A percentile compares a stretch with the other conserved stretches of the same genome.
Conservation (phyloP, 1,140 invertebrate species). For the Drosophila insularis region DNA sequence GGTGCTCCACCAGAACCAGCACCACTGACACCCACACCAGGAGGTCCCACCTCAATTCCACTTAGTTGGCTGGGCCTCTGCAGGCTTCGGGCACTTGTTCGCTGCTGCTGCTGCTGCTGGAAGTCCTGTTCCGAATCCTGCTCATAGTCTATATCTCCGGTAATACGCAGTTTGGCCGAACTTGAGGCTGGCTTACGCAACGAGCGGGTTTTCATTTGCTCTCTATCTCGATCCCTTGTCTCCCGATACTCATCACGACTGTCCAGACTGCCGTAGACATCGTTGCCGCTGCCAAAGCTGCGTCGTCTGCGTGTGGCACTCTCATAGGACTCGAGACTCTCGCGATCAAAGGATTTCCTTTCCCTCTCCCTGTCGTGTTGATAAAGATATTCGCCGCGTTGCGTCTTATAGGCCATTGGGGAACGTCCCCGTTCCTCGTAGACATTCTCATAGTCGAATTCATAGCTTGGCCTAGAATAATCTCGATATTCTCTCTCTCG, state of each 20-base stretch:
- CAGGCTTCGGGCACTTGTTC: slow-evolving; percentile 56
- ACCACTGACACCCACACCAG: not conserved
- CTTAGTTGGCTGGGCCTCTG: slow-evolving; percentile 72
- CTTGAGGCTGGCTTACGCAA: slow-evolving; percentile 70
- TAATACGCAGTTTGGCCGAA: slow-evolving; percentile 60
- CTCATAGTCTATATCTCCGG: slow-evolving; percentile 79
- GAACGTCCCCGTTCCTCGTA: slow-evolving; percentile 73
- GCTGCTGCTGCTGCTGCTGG: slow-evolving; percentile 29
- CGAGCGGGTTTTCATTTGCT: slow-evolving; percentile 68
- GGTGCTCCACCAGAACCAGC: slow-evolving; percentile 38
- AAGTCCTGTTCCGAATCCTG: slow-evolving; percentile 80
- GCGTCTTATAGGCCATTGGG: slow-evolving; percentile 65
- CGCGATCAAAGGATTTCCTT: slow-evolving; percentile 80
- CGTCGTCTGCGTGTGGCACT: slow-evolving; percentile 68
- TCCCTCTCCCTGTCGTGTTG: slow-evolving; percentile 62
- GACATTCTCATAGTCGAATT: slow-evolving; percentile 80
- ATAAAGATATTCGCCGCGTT: slow-evolving; percentile 66
- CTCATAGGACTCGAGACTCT: slow-evolving; percentile 81
- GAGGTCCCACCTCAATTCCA: slow-evolving; percentile 37
- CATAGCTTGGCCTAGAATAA: slow-evolving; percentile 72
- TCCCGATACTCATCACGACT: slow-evolving; percentile 74
- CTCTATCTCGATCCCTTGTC: slow-evolving; percentile 51
- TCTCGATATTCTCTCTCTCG: slow-evolving; percentile 67
- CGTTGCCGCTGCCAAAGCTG: slow-evolving; percentile 80
- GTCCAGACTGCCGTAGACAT: slow-evolving; percentile 78